phyloP scores from a whole-genome alignment of 2,888 invertebrate genomes.

The Biston betularia region DNA sequence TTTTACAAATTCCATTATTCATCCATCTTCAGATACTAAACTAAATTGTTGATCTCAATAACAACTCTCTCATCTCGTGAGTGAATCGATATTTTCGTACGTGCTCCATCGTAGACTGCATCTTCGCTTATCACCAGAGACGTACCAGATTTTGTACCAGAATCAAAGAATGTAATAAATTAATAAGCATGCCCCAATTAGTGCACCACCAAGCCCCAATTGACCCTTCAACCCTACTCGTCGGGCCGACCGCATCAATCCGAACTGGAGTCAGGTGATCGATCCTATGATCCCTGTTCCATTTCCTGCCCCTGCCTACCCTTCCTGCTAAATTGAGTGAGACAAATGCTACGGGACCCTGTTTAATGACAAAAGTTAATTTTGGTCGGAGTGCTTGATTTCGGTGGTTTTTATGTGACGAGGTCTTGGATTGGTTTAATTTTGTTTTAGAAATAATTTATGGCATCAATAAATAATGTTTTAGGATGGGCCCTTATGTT shows the following conservation, averaged over 20 bases:
- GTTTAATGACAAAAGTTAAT: slow-evolving; percentile 67
- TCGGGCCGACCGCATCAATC: slow-evolving; percentile 31
- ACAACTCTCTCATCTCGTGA: too few species aligned
- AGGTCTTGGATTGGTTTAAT: slow-evolving; percentile 11
- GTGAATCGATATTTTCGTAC: too few species aligned
- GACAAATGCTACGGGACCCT: slow-evolving; percentile 61
- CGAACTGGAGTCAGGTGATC: slow-evolving; percentile 33
- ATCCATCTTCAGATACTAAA: too few species aligned
- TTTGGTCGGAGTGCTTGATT: slow-evolving; percentile 42
- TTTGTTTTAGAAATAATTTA: slow-evolving; percentile 31
- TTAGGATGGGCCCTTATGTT: not conserved
- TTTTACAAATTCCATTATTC: too few species aligned
- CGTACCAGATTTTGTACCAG: too few species aligned
- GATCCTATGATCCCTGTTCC: slow-evolving; percentile 32
- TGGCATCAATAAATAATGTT: not conserved
- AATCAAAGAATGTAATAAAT: not conserved
- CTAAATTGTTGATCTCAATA: too few species aligned
- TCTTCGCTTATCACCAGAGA: too few species aligned
- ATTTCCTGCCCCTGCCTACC: slow-evolving; percentile 47
- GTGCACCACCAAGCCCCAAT: slow-evolving; percentile 18
- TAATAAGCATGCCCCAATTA: slow-evolving; percentile 23
- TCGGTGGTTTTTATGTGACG: slow-evolving; percentile 21
- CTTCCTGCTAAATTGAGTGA: slow-evolving; percentile 63
- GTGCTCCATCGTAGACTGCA: too few species aligned
- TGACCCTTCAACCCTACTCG: slow-evolving; percentile 23